phyloP scores from a whole-genome alignment of 2,113 vertebrate genomes.

The Cinclus cinclus region DNA sequence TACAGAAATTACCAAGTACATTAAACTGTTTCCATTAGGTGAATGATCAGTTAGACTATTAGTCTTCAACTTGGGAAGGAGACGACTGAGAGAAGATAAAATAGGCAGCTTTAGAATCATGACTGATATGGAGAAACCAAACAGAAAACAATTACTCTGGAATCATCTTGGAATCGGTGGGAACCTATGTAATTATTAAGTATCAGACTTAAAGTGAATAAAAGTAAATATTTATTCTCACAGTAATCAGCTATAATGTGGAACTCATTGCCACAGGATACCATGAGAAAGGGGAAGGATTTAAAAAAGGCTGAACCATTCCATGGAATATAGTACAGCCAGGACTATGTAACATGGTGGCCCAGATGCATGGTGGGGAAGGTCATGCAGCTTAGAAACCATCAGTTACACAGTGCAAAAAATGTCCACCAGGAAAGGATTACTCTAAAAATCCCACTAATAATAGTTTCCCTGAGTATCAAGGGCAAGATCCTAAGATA shows the following conservation, averaged over 20 bases:
- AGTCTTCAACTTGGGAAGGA: background rate
- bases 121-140: fast-evolving
- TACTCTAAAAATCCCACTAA: background rate
- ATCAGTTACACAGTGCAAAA: background rate
- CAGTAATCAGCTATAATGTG: background rate
- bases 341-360: background rate
- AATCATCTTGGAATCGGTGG: background rate
- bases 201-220: background rate
- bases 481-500: background rate
- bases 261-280: background rate
- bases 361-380: background rate
- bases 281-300: background rate
- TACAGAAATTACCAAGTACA: background rate
- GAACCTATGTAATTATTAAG: background rate
- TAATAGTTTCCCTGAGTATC: background rate
- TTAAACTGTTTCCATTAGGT: background rate
- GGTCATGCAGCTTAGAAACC: background rate
- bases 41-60: background rate
- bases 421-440: background rate
- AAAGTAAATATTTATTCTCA: background rate
- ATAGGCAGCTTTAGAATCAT: background rate
- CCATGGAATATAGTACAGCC: background rate
- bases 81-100: background rate
- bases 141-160: background rate
- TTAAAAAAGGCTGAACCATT: background rate